A percentile compares a stretch with the other conserved stretches of the same genome.
Evolutionary conservation across 2,797 vertebrate genomes (phyloP).

Genomic region (Manis pentadactyla): DNA sequence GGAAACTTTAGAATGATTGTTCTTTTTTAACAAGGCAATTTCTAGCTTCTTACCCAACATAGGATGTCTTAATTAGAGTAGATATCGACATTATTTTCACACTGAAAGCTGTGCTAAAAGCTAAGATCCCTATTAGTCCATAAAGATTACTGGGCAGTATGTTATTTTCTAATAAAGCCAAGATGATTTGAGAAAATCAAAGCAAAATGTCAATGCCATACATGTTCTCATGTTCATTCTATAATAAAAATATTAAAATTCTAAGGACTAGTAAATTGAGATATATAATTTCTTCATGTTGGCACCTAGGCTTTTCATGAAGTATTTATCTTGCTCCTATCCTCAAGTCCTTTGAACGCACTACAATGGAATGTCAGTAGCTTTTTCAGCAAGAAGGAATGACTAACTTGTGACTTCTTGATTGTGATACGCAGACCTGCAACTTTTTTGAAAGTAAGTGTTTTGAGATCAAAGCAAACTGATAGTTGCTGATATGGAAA

Average conservation of each 20-base stretch:
- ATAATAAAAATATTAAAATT: constrained; percentile 60
- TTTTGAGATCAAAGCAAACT: constrained; percentile 6
- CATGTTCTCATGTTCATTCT: constrained; percentile 44
- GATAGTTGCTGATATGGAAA: neutral
- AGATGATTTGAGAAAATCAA: constrained; percentile 64
- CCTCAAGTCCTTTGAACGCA: neutral
- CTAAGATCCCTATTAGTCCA: constrained; percentile 56
- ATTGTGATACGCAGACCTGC: neutral
- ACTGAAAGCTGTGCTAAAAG: constrained; percentile 71
- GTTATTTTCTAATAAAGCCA: constrained; percentile 61
- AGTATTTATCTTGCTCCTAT: constrained; percentile 27
- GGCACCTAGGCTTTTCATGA: neutral
- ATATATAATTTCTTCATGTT: constrained; percentile 39
- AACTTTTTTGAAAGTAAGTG: neutral
- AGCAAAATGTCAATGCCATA: neutral
- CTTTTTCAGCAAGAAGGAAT: neutral
- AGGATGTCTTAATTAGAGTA: constrained; percentile 52
- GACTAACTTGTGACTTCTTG: neutral
- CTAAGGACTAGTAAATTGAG: constrained; percentile 53
- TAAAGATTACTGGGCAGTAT: constrained; percentile 56
- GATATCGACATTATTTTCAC: constrained; percentile 29
- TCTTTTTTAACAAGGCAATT: constrained; percentile 47
- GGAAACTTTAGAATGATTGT: constrained; percentile 3
- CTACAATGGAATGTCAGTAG: neutral
- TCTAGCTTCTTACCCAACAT: constrained; percentile 25